Percentiles rank a stretch among this genome's conserved stretches.
These are phyloP conservation scores for Parauchenoglanis ngamensis DNA, from an alignment of 2,797 vertebrate genomes.

Conservation along the genomic window DNA sequence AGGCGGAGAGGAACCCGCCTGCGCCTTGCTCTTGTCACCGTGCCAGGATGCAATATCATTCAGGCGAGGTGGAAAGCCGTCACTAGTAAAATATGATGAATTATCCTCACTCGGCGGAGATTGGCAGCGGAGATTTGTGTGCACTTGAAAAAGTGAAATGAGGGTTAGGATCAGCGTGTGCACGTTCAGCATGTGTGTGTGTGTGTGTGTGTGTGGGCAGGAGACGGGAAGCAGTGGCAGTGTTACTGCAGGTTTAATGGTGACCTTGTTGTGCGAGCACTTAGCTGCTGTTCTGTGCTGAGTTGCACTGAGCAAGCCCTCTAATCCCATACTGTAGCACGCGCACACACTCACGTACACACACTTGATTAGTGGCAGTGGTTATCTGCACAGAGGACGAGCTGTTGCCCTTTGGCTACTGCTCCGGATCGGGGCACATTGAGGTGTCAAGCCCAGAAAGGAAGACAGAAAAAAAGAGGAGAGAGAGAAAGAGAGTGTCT, in stretches of 20 bases:
- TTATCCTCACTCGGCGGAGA: slow-evolving; percentile 72
- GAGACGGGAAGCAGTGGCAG: slow-evolving; percentile 33
- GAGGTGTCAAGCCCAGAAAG: slow-evolving; percentile 49
- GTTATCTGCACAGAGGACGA: slow-evolving; percentile 81
- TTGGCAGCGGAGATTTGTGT: slow-evolving; percentile 26
- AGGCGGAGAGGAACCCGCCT: slow-evolving; percentile 50
- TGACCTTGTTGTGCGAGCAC: slow-evolving; percentile 76
- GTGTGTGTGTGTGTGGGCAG: slow-evolving; percentile 31
- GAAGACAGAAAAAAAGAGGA: slow-evolving; percentile 11
- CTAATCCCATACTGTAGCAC: slow-evolving; percentile 81
- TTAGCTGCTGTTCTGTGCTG: slow-evolving; percentile 73
- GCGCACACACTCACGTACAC: slow-evolving; percentile 68
- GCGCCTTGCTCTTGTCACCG: slow-evolving; percentile 65
- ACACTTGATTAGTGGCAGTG: slow-evolving; percentile 82
- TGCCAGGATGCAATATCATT: slow-evolving; percentile 76
- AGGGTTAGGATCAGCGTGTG: slow-evolving; percentile 25
- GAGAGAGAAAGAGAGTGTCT: slow-evolving; percentile 11
- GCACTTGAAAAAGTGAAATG: slow-evolving; percentile 44
- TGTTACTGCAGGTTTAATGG: slow-evolving; percentile 68
- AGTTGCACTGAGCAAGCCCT: slow-evolving; percentile 74
- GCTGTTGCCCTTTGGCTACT: slow-evolving; percentile 74
- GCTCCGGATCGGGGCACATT: slow-evolving; percentile 75
- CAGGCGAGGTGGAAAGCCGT: slow-evolving; percentile 72
- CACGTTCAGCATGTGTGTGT: slow-evolving; percentile 6
- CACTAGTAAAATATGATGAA: slow-evolving; percentile 79